phyloP scores from a whole-genome alignment of 2,797 vertebrate species.

The Helarctos malayanus region DNA sequence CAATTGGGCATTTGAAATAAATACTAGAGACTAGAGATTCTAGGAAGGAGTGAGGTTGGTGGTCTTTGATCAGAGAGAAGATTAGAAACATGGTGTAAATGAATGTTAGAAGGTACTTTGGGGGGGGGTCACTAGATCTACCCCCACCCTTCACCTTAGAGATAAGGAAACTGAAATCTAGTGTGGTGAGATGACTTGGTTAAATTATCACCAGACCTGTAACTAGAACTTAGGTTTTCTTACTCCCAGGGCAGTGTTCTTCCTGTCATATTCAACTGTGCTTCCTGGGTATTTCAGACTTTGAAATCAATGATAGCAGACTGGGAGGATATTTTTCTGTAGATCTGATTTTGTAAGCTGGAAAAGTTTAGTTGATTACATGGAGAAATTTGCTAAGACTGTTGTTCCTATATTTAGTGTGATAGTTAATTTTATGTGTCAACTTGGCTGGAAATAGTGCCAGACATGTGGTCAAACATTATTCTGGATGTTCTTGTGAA shows the following conservation, averaged over 20 bases:
- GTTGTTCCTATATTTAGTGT: background rate
- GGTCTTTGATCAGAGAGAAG: background rate
- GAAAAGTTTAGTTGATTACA: background rate
- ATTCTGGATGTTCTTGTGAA: conserved; percentile 10
- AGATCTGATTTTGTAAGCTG: background rate
- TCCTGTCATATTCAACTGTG: background rate
- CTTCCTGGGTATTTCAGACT: background rate
- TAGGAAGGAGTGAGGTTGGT: background rate
- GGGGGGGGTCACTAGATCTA: background rate
- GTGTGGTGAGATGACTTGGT: background rate
- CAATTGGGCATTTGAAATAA: conserved; percentile 55
- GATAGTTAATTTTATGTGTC: conserved; percentile 39
- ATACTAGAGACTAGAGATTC: conserved; percentile 25
- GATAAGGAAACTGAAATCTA: background rate
- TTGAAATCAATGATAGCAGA: background rate
- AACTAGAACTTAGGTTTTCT: background rate
- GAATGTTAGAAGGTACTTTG: background rate
- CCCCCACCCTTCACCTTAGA: background rate
- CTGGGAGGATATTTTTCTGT: background rate
- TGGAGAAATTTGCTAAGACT: conserved; percentile 17
- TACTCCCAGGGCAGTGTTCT: background rate
- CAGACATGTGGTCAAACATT: background rate
- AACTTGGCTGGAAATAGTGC: background rate
- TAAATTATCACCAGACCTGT: background rate
- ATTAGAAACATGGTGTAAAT: background rate